Evolutionary conservation across 2,113 vertebrate genomes (phyloP).

Genomic region (Anoplopoma fimbria): DNA sequence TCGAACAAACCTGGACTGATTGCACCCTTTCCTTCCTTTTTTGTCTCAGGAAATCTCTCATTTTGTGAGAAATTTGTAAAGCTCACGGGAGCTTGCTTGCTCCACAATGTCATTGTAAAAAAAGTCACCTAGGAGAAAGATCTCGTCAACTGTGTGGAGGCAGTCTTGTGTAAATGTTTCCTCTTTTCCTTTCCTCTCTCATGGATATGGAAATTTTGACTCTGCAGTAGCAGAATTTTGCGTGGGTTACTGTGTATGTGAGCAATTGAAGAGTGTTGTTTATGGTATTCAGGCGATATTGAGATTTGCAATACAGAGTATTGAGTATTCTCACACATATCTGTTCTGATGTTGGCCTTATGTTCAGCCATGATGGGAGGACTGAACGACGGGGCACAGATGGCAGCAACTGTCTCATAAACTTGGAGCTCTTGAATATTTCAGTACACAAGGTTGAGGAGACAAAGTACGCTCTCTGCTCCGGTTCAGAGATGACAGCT

Average conservation of each 20-base stretch:
- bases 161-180: slow-evolving; percentile 78
- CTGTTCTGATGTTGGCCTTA: slow-evolving; percentile 70
- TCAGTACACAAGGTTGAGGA: slow-evolving; percentile 59
- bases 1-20: slow-evolving; percentile 83
- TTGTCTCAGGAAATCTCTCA: slow-evolving; percentile 74
- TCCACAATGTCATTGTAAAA: slow-evolving; percentile 72
- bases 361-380: slow-evolving; percentile 67
- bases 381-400: slow-evolving; percentile 71
- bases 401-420: slow-evolving; percentile 72
- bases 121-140: slow-evolving; percentile 73
- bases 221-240: slow-evolving; percentile 42
- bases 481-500: slow-evolving; percentile 57
- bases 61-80: slow-evolving; percentile 64
- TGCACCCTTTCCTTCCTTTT: slow-evolving; percentile 77
- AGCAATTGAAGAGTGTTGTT: slow-evolving; percentile 58
- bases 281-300: slow-evolving; percentile 67
- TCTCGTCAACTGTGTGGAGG: slow-evolving; percentile 60
- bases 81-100: slow-evolving; percentile 65
- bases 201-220: slow-evolving; percentile 78
- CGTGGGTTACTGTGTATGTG: slow-evolving; percentile 26
- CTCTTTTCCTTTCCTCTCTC: slow-evolving; percentile 65
- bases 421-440: slow-evolving; percentile 74
- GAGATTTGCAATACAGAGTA: slow-evolving; percentile 60
- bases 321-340: slow-evolving; percentile 68
- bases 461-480: slow-evolving; percentile 62